phyloP scores from a whole-genome alignment of 2,797 vertebrate species.

The Macropodus opercularis region DNA sequence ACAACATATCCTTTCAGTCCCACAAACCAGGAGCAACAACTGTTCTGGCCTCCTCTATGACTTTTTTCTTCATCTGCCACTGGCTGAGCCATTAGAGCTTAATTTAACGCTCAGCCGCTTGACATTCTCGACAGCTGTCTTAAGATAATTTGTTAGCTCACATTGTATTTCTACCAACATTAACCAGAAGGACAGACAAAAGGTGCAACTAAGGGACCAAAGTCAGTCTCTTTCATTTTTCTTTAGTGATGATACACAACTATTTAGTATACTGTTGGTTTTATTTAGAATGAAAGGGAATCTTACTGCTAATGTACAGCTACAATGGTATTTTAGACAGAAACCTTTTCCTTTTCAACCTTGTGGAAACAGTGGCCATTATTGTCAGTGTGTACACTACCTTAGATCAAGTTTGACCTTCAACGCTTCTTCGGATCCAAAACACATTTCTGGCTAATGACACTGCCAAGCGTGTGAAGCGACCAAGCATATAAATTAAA shows the following conservation, averaged over 20 bases:
- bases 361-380: neutral
- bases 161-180: constrained; percentile 2
- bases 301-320: neutral
- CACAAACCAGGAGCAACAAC: constrained; percentile 28
- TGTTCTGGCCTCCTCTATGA: constrained; percentile 27
- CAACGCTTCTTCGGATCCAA: neutral
- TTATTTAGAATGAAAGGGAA: neutral
- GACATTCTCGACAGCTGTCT: constrained; percentile 28
- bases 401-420: neutral
- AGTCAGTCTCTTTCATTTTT: neutral
- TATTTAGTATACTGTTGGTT: neutral
- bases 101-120: constrained; percentile 32
- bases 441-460: constrained; percentile 16
- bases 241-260: constrained; percentile 10
- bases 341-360: neutral
- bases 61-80: constrained; percentile 30
- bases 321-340: neutral
- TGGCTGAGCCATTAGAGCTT: constrained; percentile 22
- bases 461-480: constrained; percentile 9
- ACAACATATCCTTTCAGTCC: constrained; percentile 43
- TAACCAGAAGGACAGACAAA: neutral
- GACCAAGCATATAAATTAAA: constrained; percentile 23
- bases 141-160: constrained; percentile 9
- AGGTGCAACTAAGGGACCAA: neutral
- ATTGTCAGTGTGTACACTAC: neutral